Base-by-base conservation (phyloP, 2,113 vertebrate genomes). In the Tor tambroides region DNA sequence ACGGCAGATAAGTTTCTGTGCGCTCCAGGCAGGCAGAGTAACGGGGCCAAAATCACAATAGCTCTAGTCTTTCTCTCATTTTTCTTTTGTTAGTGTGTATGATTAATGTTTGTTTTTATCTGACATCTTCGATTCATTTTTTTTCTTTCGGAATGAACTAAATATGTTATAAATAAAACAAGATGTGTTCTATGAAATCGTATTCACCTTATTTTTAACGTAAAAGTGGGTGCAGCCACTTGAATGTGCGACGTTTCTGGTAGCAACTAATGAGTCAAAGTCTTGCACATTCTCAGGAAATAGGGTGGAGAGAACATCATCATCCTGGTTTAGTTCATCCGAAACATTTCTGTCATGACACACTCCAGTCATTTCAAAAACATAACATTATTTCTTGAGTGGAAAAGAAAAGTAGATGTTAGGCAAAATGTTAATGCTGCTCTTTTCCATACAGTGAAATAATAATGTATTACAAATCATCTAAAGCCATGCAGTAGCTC, bases 391-490 rank as follows among this genome's bases (percentile, higher is more conserved):
- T 4, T 10, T 35, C 0, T 43, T 74, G 12, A 30, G 14, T 23
- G 54, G 71, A 69, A 41, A 38, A 41, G 10, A 5, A 41, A 41
- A 43, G 10, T 21, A 87, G 87, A 87, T 81, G 88, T 86, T 91
- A 91, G 89, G 90, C 90, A 91, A 32, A 74, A 43, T 74, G 71
- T n/a, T 74, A 4, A 72, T 1, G 10, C 10, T 43, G 35, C 10
- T 74, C 10, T 41, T 43, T 41, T 74, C 21, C 35, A 43, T 74
- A n/a, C 12, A 74, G 9, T 65, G 4, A 32, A 35, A 35, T 15
- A 1, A 21, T 32, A 21, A 35, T 0, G 8, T 9, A 10, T 10
- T 35, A 35, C 30, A 35, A 71, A 17, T 26, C 0, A 67, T 65
- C 15, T 65, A 65, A 67, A 30, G 59, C 63, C 2, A 67, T 30